Evolutionary conservation across 2,113 vertebrate species (phyloP).

Genomic region (Neopipo cinnamomea): DNA sequence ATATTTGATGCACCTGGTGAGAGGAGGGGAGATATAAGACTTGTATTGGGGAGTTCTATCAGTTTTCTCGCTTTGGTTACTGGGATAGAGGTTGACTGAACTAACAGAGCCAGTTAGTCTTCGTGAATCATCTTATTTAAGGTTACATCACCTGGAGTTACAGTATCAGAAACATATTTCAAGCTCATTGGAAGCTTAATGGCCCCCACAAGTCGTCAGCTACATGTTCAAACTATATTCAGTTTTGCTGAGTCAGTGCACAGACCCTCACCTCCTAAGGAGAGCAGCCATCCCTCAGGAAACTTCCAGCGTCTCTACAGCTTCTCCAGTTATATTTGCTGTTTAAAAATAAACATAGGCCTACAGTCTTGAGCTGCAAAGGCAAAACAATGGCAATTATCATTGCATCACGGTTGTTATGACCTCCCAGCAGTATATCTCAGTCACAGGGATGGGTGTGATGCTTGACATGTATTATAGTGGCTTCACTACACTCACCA

Average conservation of each 20-base stretch:
- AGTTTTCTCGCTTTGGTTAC: background rate
- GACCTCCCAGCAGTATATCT: background rate
- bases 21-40: background rate
- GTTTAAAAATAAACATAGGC: background rate
- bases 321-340: background rate
- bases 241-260: background rate
- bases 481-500: background rate
- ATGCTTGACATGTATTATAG: background rate
- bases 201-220: background rate
- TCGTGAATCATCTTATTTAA: background rate
- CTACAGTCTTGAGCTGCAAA: background rate
- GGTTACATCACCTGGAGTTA: background rate
- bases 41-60: accelerated
- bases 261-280: background rate
- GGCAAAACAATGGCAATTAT: background rate
- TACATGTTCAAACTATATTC: background rate
- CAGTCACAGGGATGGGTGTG: background rate
- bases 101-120: background rate
- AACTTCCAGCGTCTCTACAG: background rate
- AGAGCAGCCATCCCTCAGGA: background rate
- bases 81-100: too few relatives aligned
- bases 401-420: background rate
- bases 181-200: background rate
- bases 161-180: background rate
- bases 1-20: background rate